Base-by-base conservation (phyloP, 2,113 vertebrate species). In the Osmerus mordax region DNA sequence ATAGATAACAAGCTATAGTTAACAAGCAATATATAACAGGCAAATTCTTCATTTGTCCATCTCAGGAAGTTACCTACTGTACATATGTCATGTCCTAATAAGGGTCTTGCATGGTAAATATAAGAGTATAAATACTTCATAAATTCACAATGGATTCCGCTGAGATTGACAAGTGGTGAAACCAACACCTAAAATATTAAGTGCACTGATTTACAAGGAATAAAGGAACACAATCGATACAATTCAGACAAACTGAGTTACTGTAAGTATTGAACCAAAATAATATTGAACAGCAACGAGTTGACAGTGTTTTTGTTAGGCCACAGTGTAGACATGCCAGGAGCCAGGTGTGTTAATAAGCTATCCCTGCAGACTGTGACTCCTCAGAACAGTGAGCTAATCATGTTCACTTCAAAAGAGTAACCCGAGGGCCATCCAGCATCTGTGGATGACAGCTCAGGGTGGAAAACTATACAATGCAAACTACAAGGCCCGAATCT, bases 291-390 rank as follows among this genome's bases (percentile, higher is more conserved):
- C 28, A 36, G 13, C 25, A 64, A 15, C 62, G 6, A 63, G 62
- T 64, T 64, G 4, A 16, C n/a, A 52, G 59, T 62, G 73, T 76
- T 70, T 47, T 25, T 70, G 72, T n/a, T 74, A 36, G 4, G 47
- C 74, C n/a, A 69, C 53, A 63, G 23, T 70, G 66, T 75, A 74
- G 65, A 60, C 25, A 58, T 63, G 65, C 21, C 21, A 60, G 12
- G 7, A 58, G 68, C 68, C 64, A 65, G 28, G 63, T 66, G 25
- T 71, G 83, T 89, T 87, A 87, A 86, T 88, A 41, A 81, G 60
- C 71, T 83, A 78, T 59, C 71, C 23, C 54, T 7, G 68, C 16
- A 54, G 15, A 63, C 6, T 28, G 58, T 54, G 8, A 70, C 64
- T 67, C 65, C 47, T 36, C 56, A 75, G 23, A 76, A 64, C n/a